Evolutionary conservation across 92 coral and sea anemone species (phyloP), one percentile per base, ranked within the genome.

Genomic region (Porites divaricata): DNA sequence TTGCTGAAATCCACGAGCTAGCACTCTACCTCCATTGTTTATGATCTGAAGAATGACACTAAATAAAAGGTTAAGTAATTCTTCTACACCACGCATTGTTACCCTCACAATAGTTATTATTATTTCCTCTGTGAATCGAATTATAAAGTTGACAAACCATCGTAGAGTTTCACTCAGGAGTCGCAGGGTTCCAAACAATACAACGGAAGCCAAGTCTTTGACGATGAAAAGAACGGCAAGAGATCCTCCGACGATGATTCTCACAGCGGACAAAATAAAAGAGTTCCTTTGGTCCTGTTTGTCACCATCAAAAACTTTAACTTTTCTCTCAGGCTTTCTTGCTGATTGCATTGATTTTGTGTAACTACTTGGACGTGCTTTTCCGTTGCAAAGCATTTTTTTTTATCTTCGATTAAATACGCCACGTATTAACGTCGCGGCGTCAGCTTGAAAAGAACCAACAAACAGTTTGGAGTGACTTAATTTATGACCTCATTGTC

Each of bases 211-310:
- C 14, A 82, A 19, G 67, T 82, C 78, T 59, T 72, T 72, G 45
- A 63, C n/a, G 68, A 82, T 16, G 50, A 72, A 72, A 1, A 72
- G 19, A 15, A 63, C 23, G 4, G 86, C 72, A 48, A 82, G 78
- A n/a, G 64, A 45, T 1, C 58, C 26, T 22, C 86, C 86, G 9
- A 82, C 28, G 26, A 72, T 14, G 20, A 73, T 22, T 26, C 86
- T 82, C 23, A 62, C 16, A 20, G 21, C 1, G 23, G 72, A 61
- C 23, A 80, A 20, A 35, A 41, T 50, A 22, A 51, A 22, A 2
- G 2, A 54, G 63, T 21, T 45, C 14, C 25, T 2, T 50, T 24
- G 54, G 2, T 69, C 16, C 85, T 45, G 28, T 80, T 54, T 17
- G 51, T 19, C 66, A 7, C 23, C 26, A 8, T 4, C 4, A 41